Conservation (phyloP, 2,888 invertebrate species). For the Clistopyga incitator region DNA sequence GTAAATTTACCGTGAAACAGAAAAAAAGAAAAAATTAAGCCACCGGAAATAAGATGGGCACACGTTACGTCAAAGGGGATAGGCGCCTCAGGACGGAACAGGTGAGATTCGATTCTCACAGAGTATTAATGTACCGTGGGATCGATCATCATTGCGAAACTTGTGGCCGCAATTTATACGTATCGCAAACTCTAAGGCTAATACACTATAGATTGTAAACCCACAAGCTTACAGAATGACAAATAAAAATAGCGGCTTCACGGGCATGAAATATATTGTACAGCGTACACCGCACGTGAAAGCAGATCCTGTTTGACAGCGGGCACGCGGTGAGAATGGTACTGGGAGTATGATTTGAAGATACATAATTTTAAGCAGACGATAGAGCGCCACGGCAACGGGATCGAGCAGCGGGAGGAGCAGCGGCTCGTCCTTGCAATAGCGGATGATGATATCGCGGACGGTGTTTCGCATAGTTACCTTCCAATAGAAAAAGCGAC, state of each 20-base stretch:
- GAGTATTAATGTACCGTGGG: conserved; percentile 37
- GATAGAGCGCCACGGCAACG: conserved; percentile 33
- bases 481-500: conserved; percentile 69
- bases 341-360: conserved; percentile 55
- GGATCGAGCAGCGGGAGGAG: conserved; percentile 17
- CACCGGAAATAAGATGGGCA: conserved; percentile 8
- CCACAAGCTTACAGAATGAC: conserved; percentile 24
- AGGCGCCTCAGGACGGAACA: neutral
- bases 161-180: conserved; percentile 38
- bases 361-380: conserved; percentile 58
- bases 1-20: conserved; percentile 35
- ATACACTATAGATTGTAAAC: conserved; percentile 37
- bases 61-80: neutral
- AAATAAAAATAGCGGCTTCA: conserved; percentile 13
- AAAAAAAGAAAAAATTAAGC: neutral
- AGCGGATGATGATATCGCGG: conserved; percentile 72
- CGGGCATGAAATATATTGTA: conserved; percentile 43
- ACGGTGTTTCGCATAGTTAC: conserved; percentile 70
- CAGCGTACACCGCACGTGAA: conserved; percentile 54
- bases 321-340: conserved; percentile 45
- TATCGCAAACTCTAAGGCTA: neutral
- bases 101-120: conserved; percentile 5
- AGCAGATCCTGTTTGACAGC: conserved; percentile 62
- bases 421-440: conserved; percentile 68
- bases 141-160: conserved; percentile 44